Evolutionary conservation across 2,113 vertebrate species (phyloP).

Genomic region (Trogon melanurus): DNA sequence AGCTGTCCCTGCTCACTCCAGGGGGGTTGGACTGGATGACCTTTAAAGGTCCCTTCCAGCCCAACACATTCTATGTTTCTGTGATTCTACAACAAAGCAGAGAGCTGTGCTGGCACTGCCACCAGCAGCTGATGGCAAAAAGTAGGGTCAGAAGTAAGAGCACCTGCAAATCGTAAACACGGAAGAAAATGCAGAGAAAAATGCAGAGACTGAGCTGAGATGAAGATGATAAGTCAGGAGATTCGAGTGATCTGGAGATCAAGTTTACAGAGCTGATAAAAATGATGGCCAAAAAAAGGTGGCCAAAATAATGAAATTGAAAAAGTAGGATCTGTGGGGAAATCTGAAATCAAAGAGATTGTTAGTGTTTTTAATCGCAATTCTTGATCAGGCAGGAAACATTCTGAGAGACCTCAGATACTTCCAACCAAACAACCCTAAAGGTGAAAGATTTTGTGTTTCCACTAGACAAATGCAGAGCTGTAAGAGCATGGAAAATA

Average conservation of each 20-base stretch:
- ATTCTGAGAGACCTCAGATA: not conserved
- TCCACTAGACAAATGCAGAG: not conserved
- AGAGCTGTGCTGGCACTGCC: not conserved
- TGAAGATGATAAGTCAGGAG: not conserved
- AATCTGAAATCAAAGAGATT: not conserved
- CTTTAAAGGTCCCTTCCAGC: too few species aligned
- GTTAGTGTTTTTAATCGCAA: not conserved
- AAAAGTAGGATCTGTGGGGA: not conserved
- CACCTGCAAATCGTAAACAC: not conserved
- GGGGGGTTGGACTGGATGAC: too few species aligned
- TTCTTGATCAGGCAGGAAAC: not conserved
- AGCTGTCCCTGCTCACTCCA: too few species aligned
- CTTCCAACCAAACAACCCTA: not conserved
- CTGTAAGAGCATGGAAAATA: slow-evolving; percentile 3
- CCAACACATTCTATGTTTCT: too few species aligned
- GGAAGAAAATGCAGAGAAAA: not conserved
- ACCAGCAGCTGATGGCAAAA: not conserved
- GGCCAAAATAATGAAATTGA: not conserved
- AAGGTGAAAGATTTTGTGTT: not conserved
- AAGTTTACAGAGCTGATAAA: not conserved
- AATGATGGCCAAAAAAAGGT: not conserved
- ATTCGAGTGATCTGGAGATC: not conserved
- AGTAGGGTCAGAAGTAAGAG: not conserved
- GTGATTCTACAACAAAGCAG: not conserved
- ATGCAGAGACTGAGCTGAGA: not conserved